Evolutionary conservation across 2,113 vertebrate genomes (phyloP), one percentile per base, ranked within the genome.

Genomic region (Apaloderma vittatum): DNA sequence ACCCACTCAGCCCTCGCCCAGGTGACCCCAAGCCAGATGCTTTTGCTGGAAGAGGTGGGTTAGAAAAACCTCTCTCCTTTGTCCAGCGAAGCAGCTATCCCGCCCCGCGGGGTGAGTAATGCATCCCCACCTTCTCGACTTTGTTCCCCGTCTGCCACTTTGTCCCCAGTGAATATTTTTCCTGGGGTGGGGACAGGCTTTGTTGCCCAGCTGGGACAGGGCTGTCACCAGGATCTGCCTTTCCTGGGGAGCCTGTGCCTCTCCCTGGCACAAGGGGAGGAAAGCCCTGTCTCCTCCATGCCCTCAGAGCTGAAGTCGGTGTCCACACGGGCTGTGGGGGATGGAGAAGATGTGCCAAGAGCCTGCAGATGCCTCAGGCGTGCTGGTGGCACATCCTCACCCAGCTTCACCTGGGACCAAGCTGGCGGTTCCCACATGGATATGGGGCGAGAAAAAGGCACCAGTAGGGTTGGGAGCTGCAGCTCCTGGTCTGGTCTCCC

Each of bases 281-380:
- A 76, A 63, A 49, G 26, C 4, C 1, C 0, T 13, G 34, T 5
- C 26, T 73, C 22, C 40, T 9, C 18, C 0, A 1, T 4, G 4
- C 8, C 4, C 4, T 4, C 66, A 43, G 74, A 75, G 29, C 26
- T 45, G 26, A 73, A 67, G 9, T 14, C 27, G 22, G 32, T 7
- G 40, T 34, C 79, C 45, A 23, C 20, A 4, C 6, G n/a, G 74
- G 51, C 32, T n/a, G 19, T 29, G 36, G 51, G 27, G 8, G 51
- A n/a, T 20, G 22, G 8, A 46, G 46, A 51, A 80, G 37, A 77
- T 6, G 27, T 4, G 20, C 19, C 30, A 71, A 51, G 55, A 58
- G 29, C 34, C 40, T 11, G 22, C 30, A 70, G 77, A 3, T 30
- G 40, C 34, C 26, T 75, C 18, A 8, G 54, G 8, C 2, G 4